A percentile compares a stretch with the other conserved stretches of the same genome.
Evolutionary conservation across 2,113 vertebrate genomes (phyloP).

Genomic region (Phoxinus phoxinus): DNA sequence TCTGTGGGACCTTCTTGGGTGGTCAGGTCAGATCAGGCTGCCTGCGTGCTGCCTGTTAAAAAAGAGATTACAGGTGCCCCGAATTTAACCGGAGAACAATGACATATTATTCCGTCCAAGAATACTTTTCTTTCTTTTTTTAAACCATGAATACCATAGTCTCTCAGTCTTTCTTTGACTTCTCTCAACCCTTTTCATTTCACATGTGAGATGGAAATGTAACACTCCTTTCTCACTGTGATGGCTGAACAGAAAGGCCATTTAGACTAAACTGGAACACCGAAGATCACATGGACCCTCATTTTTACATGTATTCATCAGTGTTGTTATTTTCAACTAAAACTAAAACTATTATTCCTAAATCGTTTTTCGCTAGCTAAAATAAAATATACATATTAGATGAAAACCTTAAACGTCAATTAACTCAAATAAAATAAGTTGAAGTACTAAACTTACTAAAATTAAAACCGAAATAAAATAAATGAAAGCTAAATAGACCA

Average conservation of each 20-base stretch:
- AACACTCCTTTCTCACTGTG: not conserved
- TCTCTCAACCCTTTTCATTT: not conserved
- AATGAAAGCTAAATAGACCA: not conserved
- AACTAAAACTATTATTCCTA: not conserved
- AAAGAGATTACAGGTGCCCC: conserved; percentile 15
- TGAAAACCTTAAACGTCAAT: not conserved
- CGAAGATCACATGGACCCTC: not conserved
- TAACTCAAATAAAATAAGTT: too few relatives aligned
- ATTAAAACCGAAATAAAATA: not conserved
- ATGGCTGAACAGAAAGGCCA: conserved; percentile 2
- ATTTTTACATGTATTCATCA: not conserved
- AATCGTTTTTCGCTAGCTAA: not conserved
- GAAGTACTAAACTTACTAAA: not conserved
- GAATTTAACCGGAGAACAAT: conserved; percentile 8
- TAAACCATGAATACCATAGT: not conserved
- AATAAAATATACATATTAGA: not conserved
- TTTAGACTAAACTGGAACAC: not conserved
- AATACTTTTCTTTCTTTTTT: not conserved
- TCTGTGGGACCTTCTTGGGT: conserved; percentile 35
- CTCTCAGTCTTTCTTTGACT: not conserved
- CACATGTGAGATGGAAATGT: conserved; percentile 25
- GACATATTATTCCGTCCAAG: conserved; percentile 17
- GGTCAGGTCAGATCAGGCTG: conserved; percentile 19
- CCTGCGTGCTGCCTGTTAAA: conserved; percentile 43
- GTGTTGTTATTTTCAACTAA: not conserved